A percentile compares a stretch with the other conserved stretches of the same genome.
phyloP scores from a whole-genome alignment of 2,113 vertebrate species.

The Paramormyrops kingsleyae region DNA sequence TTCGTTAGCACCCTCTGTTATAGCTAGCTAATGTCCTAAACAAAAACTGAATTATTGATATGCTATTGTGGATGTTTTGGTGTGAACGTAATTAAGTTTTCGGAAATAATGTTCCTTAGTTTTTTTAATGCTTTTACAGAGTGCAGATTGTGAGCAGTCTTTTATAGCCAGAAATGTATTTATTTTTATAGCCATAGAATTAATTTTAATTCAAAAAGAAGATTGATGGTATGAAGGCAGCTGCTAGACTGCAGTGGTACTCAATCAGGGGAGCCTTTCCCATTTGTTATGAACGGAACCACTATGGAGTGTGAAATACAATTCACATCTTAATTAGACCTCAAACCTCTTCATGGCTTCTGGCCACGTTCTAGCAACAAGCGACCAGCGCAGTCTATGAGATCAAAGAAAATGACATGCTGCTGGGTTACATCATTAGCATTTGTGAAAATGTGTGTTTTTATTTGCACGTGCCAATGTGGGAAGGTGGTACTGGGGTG shows the following conservation, averaged over 20 bases:
- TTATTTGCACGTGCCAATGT: background rate
- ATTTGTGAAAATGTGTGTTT: background rate
- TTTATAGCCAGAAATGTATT: background rate
- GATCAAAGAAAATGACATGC: background rate
- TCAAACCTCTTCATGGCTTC: background rate
- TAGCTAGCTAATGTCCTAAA: background rate
- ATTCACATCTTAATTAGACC: slow-evolving; percentile 11
- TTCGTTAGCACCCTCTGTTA: too few species aligned
- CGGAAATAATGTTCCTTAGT: background rate
- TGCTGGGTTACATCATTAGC: background rate
- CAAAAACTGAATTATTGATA: background rate
- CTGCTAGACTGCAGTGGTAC: background rate
- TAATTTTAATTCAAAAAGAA: background rate
- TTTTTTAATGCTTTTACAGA: background rate
- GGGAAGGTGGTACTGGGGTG: background rate
- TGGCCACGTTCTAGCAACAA: background rate
- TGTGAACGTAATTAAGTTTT: background rate
- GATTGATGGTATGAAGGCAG: background rate
- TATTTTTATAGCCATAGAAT: background rate
- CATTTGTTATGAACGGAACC: background rate
- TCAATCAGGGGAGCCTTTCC: background rate
- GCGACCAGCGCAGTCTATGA: background rate
- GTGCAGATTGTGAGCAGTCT: background rate
- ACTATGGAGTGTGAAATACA: background rate
- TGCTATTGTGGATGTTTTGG: background rate